phyloP scores from a whole-genome alignment of 1,140 invertebrate species.

The Danaus melanippus region DNA sequence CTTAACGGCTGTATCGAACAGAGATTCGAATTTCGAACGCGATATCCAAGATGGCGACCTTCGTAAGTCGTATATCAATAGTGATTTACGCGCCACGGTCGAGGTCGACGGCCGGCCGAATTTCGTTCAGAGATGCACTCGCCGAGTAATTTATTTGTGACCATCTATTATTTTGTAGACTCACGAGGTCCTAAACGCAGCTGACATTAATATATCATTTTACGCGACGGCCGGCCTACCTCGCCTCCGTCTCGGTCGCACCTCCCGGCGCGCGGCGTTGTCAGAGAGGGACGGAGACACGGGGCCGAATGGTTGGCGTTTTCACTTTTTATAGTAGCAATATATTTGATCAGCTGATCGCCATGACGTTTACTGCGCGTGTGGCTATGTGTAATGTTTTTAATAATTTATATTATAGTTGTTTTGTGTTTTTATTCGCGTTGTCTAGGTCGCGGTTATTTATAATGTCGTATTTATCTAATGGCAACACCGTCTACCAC shows the following conservation, averaged over 20 bases:
- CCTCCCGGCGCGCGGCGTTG: slow-evolving; percentile 6
- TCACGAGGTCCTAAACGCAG: slow-evolving; percentile 70
- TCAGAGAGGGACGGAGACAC: slow-evolving; percentile 37
- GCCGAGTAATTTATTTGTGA: slow-evolving; percentile 69
- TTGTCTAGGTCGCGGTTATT: slow-evolving; percentile 66
- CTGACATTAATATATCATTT: slow-evolving; percentile 72
- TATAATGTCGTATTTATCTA: slow-evolving; percentile 63
- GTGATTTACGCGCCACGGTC: slow-evolving; percentile 67
- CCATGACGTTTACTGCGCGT: slow-evolving; percentile 64
- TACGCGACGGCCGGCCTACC: slow-evolving; percentile 53
- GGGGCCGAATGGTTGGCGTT: slow-evolving; percentile 62
- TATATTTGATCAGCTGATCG: slow-evolving; percentile 73
- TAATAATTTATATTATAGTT: slow-evolving; percentile 69
- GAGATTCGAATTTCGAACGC: slow-evolving; percentile 66
- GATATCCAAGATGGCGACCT: slow-evolving; percentile 67
- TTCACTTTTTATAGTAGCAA: slow-evolving; percentile 72
- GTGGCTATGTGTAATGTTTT: slow-evolving; percentile 58
- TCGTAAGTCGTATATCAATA: slow-evolving; percentile 62
- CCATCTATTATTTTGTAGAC: slow-evolving; percentile 72
- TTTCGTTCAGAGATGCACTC: slow-evolving; percentile 70
- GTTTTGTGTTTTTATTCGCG: slow-evolving; percentile 54
- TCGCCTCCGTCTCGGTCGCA: slow-evolving; percentile 35
- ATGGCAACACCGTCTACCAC: slow-evolving; percentile 33
- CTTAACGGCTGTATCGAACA: slow-evolving; percentile 43
- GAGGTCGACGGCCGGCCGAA: slow-evolving; percentile 68